Evolutionary conservation across 2,113 vertebrate genomes (phyloP).

Genomic region (Percopsis transmontana): DNA sequence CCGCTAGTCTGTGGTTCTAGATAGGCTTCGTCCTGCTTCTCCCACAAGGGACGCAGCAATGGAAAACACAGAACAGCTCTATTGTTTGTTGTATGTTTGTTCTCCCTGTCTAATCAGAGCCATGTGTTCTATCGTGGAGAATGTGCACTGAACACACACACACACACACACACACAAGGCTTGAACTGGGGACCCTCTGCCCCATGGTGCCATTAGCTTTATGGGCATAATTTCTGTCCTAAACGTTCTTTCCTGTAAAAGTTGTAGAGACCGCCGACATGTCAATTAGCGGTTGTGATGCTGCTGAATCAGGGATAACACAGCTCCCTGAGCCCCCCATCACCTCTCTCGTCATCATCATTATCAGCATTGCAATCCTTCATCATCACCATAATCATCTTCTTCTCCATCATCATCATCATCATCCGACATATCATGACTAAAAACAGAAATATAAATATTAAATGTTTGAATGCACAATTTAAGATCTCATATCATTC

Average conservation of each 20-base stretch:
- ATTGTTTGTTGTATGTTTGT: conserved; percentile 63
- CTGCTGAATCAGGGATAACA: conserved; percentile 20
- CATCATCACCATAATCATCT: background rate
- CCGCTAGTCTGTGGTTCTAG: conserved; percentile 20
- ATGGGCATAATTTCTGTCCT: conserved; percentile 24
- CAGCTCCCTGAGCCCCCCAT: background rate
- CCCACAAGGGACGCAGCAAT: conserved; percentile 37
- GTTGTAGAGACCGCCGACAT: conserved; percentile 13
- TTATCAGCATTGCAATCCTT: background rate
- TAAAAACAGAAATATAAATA: too few relatives aligned
- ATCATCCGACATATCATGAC: background rate
- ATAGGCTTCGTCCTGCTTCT: conserved; percentile 45
- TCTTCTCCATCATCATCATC: background rate
- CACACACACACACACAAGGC: conserved; percentile 29
- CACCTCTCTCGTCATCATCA: background rate
- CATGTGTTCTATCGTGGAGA: conserved; percentile 50
- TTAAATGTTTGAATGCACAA: too few relatives aligned
- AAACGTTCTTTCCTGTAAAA: conserved; percentile 39
- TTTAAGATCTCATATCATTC: too few relatives aligned
- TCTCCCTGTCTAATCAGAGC: conserved; percentile 50
- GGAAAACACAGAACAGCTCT: conserved; percentile 45
- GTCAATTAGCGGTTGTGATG: conserved; percentile 16
- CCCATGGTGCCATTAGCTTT: conserved; percentile 44
- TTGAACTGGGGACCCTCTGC: conserved; percentile 27
- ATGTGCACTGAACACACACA: conserved; percentile 42